Evolutionary conservation across 2,113 vertebrate genomes (phyloP), one percentile per base, ranked within the genome.

Genomic region (Perognathus longimembris): DNA sequence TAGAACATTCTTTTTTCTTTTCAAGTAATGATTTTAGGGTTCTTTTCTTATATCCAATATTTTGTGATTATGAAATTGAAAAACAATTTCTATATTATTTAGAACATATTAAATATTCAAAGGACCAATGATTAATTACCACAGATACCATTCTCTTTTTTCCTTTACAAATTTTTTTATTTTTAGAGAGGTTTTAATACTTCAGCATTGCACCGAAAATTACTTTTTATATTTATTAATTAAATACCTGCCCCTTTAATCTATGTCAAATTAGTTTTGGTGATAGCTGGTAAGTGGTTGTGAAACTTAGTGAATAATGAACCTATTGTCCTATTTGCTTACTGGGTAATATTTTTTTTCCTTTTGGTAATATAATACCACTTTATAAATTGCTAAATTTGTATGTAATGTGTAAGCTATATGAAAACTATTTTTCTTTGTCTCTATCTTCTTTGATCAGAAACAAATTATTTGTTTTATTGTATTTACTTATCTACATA

Each of bases 241-340:
- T 59, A 85, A 88, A 67, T 18, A 40, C 84, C 74, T 78, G 71
- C 21, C 10, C 74, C 14, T 83, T 34, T 87, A 92, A 76, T 84
- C 32, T 7, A 61, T 10, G 42, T 61, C 42, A 83, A 38, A 83
- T 67, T 90, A 54, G 54, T 90, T 93, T 93, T 73, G 26, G 6
- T 85, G 26, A 85, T 5, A 75, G 54, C 18, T 73, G 36, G 50
- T 42, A 85, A 91, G 18, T 92, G 54, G 40, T 45, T 67, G 11
- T 38, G 75, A 91, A 88, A 66, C 17, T 61, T 73, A 20, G 1
- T 73, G 78, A 91, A 78, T 45, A 45, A 45, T 45, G 10, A 45
- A 45, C 45, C 7, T 45, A 45, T 45, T 45, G 10, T 8, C 45
- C 45, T 45, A 45, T 45, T 45, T 45, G 12, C 45, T 45, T 45